Evolutionary conservation across 2,797 vertebrate species (phyloP).

Genomic region (Periparus ater): DNA sequence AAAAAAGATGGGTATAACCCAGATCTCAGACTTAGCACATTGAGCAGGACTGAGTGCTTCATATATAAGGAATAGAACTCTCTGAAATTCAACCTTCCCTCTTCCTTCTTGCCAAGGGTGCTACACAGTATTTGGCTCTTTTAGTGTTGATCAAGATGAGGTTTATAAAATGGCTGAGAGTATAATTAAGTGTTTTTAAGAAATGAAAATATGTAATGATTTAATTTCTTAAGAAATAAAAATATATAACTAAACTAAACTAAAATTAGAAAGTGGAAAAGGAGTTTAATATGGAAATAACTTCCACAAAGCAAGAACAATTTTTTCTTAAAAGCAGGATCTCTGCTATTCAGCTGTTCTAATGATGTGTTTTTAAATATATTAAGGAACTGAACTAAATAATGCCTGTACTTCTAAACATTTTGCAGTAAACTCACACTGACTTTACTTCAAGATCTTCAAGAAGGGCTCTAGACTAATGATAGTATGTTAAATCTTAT

Average conservation of each 20-base stretch:
- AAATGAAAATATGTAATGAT: background rate
- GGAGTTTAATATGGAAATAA: background rate
- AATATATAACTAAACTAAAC: background rate
- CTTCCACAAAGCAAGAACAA: background rate
- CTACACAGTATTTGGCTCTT: background rate
- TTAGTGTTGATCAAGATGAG: background rate
- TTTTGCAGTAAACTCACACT: background rate
- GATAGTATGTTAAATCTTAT: background rate
- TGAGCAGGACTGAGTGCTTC: background rate
- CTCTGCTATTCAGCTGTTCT: background rate
- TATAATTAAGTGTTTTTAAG: background rate
- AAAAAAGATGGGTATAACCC: background rate
- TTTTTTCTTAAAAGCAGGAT: background rate
- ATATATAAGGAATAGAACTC: background rate
- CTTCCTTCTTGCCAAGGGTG: background rate
- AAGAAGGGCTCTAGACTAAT: background rate
- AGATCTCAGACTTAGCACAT: background rate
- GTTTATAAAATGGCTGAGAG: background rate
- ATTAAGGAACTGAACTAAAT: background rate
- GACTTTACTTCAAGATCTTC: background rate
- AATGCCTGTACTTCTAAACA: background rate
- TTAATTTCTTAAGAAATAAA: too few relatives aligned
- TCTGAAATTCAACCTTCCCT: background rate
- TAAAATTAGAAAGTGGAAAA: background rate
- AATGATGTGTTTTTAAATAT: background rate